Conservation (phyloP, 2,113 vertebrate species). For the Oryzias celebensis region DNA sequence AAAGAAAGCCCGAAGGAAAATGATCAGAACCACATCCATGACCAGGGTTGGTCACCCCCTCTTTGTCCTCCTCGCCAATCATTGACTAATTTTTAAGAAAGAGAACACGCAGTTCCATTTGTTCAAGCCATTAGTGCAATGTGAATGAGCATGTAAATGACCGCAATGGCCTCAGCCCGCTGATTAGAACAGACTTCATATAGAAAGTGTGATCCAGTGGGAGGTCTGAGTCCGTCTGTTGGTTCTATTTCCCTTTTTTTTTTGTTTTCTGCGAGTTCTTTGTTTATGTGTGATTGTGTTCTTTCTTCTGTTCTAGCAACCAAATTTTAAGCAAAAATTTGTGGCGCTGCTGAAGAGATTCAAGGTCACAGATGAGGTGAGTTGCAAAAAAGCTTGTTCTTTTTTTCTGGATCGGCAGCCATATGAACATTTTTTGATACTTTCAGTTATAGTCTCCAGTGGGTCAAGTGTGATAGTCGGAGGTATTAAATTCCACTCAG, state of each 20-base stretch:
- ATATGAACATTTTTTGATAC: slow-evolving; percentile 3
- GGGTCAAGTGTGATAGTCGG: slow-evolving; percentile 31
- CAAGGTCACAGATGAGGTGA: slow-evolving; percentile 83
- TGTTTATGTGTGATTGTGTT: slow-evolving; percentile 6
- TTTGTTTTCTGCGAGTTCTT: neutral
- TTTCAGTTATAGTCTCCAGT: slow-evolving; percentile 17
- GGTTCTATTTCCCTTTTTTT: slow-evolving; percentile 31
- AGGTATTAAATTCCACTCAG: slow-evolving; percentile 40
- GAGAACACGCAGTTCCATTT: slow-evolving; percentile 50
- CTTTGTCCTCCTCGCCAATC: slow-evolving; percentile 30
- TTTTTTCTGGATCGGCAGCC: slow-evolving; percentile 15
- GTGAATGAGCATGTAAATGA: slow-evolving; percentile 61
- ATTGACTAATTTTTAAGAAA: slow-evolving; percentile 63
- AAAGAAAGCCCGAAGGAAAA: slow-evolving; percentile 80
- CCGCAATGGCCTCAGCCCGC: slow-evolving; percentile 53
- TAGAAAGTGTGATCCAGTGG: slow-evolving; percentile 64
- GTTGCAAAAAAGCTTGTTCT: slow-evolving; percentile 27
- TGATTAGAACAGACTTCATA: slow-evolving; percentile 59
- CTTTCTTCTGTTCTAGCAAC: slow-evolving; percentile 70
- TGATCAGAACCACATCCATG: slow-evolving; percentile 79
- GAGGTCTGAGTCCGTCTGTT: slow-evolving; percentile 33
- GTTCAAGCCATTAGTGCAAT: slow-evolving; percentile 57
- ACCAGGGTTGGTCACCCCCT: slow-evolving; percentile 68
- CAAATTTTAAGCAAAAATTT: slow-evolving; percentile 85
- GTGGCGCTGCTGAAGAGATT: slow-evolving; percentile 82